Evolutionary conservation across 1,140 invertebrate species (phyloP).

Genomic region (Camponotus pennsylvanicus): DNA sequence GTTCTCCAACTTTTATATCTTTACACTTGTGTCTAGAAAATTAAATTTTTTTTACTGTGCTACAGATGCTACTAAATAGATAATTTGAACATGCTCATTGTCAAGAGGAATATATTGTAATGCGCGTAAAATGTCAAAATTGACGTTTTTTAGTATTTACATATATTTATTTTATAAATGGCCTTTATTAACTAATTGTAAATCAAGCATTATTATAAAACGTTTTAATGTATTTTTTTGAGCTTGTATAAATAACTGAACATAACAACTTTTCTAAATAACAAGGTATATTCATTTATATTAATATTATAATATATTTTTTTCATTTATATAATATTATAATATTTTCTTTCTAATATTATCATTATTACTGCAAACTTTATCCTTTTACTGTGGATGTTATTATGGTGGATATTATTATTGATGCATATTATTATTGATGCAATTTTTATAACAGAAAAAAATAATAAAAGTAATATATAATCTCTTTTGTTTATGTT

Average conservation of each 20-base stretch:
- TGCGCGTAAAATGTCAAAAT: neutral
- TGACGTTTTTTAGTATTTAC: neutral
- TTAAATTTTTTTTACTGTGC: neutral
- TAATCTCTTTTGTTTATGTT: neutral
- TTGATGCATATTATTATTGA: neutral
- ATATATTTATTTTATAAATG: neutral
- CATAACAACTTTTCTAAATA: neutral
- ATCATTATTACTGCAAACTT: neutral
- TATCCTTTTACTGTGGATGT: neutral
- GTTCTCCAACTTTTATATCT: neutral
- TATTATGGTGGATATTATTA: neutral
- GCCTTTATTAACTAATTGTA: neutral
- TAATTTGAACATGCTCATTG: neutral
- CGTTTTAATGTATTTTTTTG: neutral
- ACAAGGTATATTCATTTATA: no score
- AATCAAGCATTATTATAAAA: neutral
- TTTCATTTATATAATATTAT: no score
- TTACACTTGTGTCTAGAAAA: neutral
- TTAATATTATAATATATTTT: no score
- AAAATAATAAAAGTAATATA: neutral
- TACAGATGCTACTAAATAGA: neutral
- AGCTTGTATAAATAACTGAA: neutral
- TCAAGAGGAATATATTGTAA: neutral
- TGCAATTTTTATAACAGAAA: neutral
- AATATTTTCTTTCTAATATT: neutral